A percentile compares a stretch with the other conserved stretches of the same genome.
Evolutionary conservation across 1,140 invertebrate species (phyloP).

Genomic region (Eupeodes corollae): DNA sequence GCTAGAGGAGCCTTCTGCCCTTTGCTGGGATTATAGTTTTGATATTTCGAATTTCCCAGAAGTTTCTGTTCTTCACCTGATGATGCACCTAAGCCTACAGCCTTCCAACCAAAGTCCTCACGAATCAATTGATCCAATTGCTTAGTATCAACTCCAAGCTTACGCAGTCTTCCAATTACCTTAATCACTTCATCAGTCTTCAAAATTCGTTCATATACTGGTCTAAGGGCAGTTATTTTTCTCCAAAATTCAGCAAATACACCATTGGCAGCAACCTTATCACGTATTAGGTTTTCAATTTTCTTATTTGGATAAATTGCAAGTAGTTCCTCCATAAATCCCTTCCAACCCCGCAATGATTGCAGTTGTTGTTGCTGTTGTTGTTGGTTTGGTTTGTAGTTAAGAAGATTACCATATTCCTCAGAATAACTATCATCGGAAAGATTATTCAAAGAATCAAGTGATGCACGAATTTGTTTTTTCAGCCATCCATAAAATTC

Average conservation of each 20-base stretch:
- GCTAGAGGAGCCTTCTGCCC: too few species aligned
- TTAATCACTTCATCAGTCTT: slow-evolving; percentile 11
- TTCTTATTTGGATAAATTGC: slow-evolving; percentile 20
- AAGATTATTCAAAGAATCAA: too few species aligned
- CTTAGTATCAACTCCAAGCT: slow-evolving; percentile 17
- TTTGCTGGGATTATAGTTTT: too few species aligned
- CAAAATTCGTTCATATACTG: slow-evolving; percentile 26
- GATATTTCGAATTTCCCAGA: too few species aligned
- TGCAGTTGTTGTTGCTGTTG: too few species aligned
- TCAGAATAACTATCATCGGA: too few species aligned
- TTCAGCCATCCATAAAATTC: too few species aligned
- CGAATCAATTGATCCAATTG: slow-evolving; percentile 23
- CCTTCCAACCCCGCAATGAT: slow-evolving; percentile 20
- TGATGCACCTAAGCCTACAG: too few species aligned
- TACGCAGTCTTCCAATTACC: slow-evolving; percentile 16
- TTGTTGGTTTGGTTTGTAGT: too few species aligned
- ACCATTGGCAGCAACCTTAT: slow-evolving; percentile 18
- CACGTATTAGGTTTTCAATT: slow-evolving; percentile 17
- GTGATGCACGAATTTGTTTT: too few species aligned
- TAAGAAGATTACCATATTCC: too few species aligned
- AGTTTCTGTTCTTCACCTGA: too few species aligned
- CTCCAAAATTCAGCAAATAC: slow-evolving; percentile 25
- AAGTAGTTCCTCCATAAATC: slow-evolving; percentile 26
- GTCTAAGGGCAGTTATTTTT: slow-evolving; percentile 12
- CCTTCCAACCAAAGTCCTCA: slow-evolving; percentile 22